A percentile compares a stretch with the other conserved stretches of the same genome.
These are phyloP conservation scores for Platichthys flesus DNA, from an alignment of 2,113 vertebrate species.

Conservation along the genomic window DNA sequence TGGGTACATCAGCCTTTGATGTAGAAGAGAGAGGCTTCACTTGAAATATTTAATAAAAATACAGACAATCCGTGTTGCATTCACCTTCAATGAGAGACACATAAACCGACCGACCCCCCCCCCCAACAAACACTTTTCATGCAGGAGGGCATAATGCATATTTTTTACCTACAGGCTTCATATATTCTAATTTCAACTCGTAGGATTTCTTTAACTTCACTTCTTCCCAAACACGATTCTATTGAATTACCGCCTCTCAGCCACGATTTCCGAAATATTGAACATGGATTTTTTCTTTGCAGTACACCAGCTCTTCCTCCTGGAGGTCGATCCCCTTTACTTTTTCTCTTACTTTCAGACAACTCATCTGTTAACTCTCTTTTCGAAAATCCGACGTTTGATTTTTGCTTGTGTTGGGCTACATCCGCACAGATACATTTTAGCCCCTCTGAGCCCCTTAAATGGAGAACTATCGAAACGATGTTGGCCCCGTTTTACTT, in stretches of 20 bases:
- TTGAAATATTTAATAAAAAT: conserved; percentile 11
- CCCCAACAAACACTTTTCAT: background rate
- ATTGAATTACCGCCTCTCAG: background rate
- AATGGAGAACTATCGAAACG: no score
- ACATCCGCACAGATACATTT: no score
- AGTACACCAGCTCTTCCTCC: background rate
- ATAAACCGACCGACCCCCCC: no score
- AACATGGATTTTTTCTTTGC: background rate
- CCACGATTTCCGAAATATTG: background rate
- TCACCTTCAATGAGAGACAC: background rate
- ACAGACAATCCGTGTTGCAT: background rate
- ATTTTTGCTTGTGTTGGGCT: no score
- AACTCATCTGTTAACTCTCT: no score
- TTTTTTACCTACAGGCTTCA: background rate
- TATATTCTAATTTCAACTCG: background rate
- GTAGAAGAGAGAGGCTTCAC: background rate
- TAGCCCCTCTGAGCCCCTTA: no score
- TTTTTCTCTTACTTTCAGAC: background rate
- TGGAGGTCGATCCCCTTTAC: no score
- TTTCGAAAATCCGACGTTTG: no score
- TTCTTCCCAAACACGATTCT: background rate
- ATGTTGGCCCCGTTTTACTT: no score
- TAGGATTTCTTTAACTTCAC: background rate
- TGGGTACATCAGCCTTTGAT: conserved; percentile 10
- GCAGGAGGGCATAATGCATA: background rate